Evolutionary conservation across 2,888 invertebrate species (phyloP).

Genomic region (Hemithea aestivaria): DNA sequence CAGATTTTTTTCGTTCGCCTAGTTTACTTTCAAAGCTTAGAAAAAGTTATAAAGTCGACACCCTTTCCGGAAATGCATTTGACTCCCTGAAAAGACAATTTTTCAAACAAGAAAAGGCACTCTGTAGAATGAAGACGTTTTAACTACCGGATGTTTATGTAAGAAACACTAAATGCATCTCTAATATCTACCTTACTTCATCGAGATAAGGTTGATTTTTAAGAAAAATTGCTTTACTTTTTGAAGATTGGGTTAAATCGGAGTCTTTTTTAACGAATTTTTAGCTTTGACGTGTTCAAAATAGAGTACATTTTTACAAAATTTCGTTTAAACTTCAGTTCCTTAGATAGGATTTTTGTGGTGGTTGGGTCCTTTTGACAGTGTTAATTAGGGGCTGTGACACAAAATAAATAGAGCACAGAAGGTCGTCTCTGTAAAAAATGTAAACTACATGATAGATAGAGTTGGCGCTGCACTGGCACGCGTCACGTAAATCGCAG

Average conservation of each 20-base stretch:
- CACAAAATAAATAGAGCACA: too few species aligned
- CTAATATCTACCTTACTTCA: slow-evolving; percentile 2
- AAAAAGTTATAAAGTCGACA: slow-evolving; percentile 14
- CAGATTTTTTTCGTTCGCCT: too few species aligned
- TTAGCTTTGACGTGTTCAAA: slow-evolving; percentile 3
- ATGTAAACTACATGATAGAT: too few species aligned
- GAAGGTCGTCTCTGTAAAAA: too few species aligned
- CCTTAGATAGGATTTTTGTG: slow-evolving; percentile 28
- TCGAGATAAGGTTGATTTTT: slow-evolving; percentile 2
- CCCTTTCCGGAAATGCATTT: slow-evolving; percentile 25
- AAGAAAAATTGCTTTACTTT: slow-evolving; percentile 4
- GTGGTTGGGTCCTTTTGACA: slow-evolving; percentile 33
- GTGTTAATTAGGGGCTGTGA: slow-evolving; percentile 34
- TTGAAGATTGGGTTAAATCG: slow-evolving; percentile 2
- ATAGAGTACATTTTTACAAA: too few species aligned
- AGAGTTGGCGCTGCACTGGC: too few species aligned
- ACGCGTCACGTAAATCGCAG: too few species aligned
- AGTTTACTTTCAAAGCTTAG: too few species aligned
- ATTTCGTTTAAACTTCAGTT: too few species aligned
- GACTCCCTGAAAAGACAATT: slow-evolving; percentile 25
- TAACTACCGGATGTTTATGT: slow-evolving; percentile 58
- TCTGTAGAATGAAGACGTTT: slow-evolving; percentile 47
- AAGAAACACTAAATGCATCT: slow-evolving; percentile 22
- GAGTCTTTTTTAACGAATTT: slow-evolving; percentile 30
- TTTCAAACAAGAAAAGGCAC: slow-evolving; percentile 54